phyloP scores from a whole-genome alignment of 2,797 vertebrate genomes.

The Molossus alvarezi region DNA sequence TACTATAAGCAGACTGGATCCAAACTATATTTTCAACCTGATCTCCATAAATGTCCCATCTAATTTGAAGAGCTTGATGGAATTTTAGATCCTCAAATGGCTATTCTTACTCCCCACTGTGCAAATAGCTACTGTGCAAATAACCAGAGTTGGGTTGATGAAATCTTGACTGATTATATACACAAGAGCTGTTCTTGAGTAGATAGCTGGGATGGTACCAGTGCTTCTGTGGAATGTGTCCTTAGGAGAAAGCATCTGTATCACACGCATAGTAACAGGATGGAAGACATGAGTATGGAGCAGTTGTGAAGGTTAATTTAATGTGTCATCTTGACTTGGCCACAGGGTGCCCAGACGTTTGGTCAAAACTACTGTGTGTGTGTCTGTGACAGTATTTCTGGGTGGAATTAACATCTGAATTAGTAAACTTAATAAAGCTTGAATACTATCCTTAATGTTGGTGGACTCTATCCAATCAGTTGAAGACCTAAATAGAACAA shows the following conservation, averaged over 20 bases:
- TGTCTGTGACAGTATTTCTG: not conserved
- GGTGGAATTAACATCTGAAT: not conserved
- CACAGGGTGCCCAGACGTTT: not conserved
- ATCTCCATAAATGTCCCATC: not conserved
- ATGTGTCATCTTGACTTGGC: not conserved
- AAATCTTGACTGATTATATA: constrained; percentile 1
- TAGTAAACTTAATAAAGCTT: not conserved
- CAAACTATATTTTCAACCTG: not conserved
- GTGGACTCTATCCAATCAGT: not conserved
- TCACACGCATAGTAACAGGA: not conserved
- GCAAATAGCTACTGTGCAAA: not conserved
- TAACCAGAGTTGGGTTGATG: not conserved
- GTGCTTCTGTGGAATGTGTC: not conserved
- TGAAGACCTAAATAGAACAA: not conserved
- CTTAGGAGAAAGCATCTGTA: not conserved
- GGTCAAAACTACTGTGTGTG: not conserved
- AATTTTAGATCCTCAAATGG: not conserved
- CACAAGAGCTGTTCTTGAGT: not conserved
- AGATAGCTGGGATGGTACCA: not conserved
- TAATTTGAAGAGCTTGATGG: not conserved
- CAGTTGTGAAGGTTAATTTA: not conserved
- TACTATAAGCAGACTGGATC: not conserved
- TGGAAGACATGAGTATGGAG: not conserved
- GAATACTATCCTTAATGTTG: not conserved
- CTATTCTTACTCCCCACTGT: not conserved